phyloP scores from a whole-genome alignment of 2,888 invertebrate species.

The Drosophila prolongata region DNA sequence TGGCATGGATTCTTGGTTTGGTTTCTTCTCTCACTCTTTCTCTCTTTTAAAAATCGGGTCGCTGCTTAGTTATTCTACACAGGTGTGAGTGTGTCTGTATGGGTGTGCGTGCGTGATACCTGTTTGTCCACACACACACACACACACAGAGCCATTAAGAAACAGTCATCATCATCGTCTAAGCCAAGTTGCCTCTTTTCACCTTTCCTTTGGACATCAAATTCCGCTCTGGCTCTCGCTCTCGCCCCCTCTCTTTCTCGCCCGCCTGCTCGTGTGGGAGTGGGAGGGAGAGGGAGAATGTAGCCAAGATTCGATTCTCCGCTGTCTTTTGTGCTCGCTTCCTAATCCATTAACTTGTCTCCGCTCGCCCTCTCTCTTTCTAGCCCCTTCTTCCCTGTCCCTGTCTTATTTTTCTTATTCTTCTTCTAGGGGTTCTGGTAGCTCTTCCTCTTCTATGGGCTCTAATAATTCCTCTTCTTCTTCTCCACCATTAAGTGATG shows the following conservation, averaged over 20 bases:
- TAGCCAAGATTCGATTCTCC: slow-evolving; percentile 28
- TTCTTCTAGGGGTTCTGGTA: slow-evolving; percentile 16
- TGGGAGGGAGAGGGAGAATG: slow-evolving; percentile 34
- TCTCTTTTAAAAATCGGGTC: slow-evolving; percentile 64
- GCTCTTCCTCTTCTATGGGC: neutral
- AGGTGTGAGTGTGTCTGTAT: slow-evolving; percentile 18
- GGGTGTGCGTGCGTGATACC: slow-evolving; percentile 20
- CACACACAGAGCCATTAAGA: slow-evolving; percentile 12
- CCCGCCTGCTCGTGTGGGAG: neutral
- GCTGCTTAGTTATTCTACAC: slow-evolving; percentile 70
- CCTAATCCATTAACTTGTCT: slow-evolving; percentile 56
- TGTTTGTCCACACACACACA: slow-evolving; percentile 26
- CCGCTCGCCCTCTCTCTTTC: slow-evolving; percentile 4
- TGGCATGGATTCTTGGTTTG: slow-evolving; percentile 35
- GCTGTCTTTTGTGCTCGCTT: slow-evolving; percentile 48
- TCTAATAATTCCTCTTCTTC: neutral
- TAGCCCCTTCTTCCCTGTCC: slow-evolving; percentile 6
- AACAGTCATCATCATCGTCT: slow-evolving; percentile 43
- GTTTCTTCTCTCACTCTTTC: slow-evolving; percentile 2
- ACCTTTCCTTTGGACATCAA: slow-evolving; percentile 66
- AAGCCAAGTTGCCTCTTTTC: slow-evolving; percentile 66
- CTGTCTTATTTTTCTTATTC: slow-evolving; percentile 4
- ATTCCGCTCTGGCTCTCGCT: slow-evolving; percentile 29
- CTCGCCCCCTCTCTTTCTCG: slow-evolving; percentile 5
- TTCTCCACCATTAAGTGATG: slow-evolving; percentile 30